Evolutionary conservation across 2,797 vertebrate genomes (phyloP).

Genomic region (Myioborus melanocephalus): DNA sequence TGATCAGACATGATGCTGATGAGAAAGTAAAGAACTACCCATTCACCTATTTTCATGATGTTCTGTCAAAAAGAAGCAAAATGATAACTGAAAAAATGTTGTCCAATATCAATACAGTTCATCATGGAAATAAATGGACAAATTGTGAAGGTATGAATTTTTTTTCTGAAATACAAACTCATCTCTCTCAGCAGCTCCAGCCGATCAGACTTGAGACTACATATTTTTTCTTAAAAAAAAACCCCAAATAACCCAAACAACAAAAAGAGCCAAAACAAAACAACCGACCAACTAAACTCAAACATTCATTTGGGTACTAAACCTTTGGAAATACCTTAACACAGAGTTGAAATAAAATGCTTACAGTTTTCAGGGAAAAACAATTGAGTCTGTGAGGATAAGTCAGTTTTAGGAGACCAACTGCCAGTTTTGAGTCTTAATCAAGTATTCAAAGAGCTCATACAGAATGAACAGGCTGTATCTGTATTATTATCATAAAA

Average conservation of each 20-base stretch:
- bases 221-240: not conserved
- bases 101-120: not conserved
- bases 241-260: fast-evolving
- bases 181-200: not conserved
- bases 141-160: not conserved
- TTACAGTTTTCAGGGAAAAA: not conserved
- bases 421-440: not conserved
- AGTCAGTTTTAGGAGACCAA: not conserved
- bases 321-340: not conserved
- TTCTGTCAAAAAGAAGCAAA: not conserved
- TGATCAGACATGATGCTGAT: not conserved
- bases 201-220: not conserved
- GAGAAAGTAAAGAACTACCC: not conserved
- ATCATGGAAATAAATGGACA: not conserved
- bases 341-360: not conserved
- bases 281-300: not conserved
- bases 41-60: not conserved
- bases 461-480: not conserved
- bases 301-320: not conserved
- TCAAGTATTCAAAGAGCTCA: not conserved
- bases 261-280: not conserved
- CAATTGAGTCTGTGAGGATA: not conserved
- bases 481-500: not conserved
- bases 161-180: not conserved
- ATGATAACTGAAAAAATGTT: not conserved